phyloP scores from a whole-genome alignment of 2,113 vertebrate species.

The Rhinopomastus cyanomelas region DNA sequence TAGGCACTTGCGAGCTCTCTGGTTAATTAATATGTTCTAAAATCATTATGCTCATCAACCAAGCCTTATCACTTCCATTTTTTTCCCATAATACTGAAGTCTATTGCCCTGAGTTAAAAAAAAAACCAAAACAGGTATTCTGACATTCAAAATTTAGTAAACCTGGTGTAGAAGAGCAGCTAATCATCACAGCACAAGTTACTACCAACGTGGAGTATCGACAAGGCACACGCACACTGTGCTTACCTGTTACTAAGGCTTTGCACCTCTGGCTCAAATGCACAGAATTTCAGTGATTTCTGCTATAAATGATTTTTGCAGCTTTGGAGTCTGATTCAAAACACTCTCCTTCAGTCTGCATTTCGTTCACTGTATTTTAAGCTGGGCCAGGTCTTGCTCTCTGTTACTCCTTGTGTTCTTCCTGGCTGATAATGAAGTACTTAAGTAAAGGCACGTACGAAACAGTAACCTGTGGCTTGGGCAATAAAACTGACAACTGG shows the following conservation, averaged over 20 bases:
- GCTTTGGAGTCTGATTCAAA: not conserved
- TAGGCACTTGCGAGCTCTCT: constrained; percentile 51
- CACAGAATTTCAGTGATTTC: not conserved
- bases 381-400: not conserved
- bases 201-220: not conserved
- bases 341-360: not conserved
- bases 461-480: not conserved
- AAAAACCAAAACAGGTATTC: constrained; percentile 1
- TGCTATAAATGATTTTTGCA: not conserved
- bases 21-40: constrained; percentile 63
- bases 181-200: not conserved
- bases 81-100: constrained; percentile 5
- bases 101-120: constrained; percentile 13
- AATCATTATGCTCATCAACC: constrained; percentile 60
- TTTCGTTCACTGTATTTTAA: not conserved
- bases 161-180: not conserved
- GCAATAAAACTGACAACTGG: not conserved
- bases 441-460: not conserved
- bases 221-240: not conserved
- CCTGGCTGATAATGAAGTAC: not conserved
- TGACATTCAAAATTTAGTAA: not conserved
- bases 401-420: not conserved
- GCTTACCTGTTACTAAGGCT: not conserved
- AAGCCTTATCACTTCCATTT: constrained; percentile 36
- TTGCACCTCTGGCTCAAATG: not conserved